Evolutionary conservation across 2,797 vertebrate genomes (phyloP), one percentile per base, ranked within the genome.

Genomic region (Linurgus olivaceus): DNA sequence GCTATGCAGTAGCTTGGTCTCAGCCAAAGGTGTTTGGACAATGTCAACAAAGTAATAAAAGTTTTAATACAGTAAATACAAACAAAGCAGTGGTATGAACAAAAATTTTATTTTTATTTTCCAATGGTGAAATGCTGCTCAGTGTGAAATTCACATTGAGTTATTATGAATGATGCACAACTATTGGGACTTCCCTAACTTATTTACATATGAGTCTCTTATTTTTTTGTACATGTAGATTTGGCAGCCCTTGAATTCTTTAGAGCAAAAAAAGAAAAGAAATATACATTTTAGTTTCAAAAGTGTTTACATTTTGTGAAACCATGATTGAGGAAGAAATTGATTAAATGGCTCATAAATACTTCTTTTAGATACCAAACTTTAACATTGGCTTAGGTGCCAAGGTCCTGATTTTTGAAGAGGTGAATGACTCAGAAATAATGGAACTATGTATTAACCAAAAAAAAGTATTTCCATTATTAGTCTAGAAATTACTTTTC

Each of bases 41-140:
- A 79, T 29, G 37, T 62, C 55, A 82, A 59, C 44, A 66, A 71
- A 63, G 15, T 84, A 68, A 81, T 80, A 87, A n/a, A 87, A 88
- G n/a, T 51, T 95, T 95, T 84, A 90, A 89, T 94, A 71, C 47
- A 98, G 82, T 95, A 97, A 97, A 97, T 96, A 96, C 88, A 97
- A 96, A 88, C 95, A 95, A 86, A 85, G 83, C 95, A 96, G 62
- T 96, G 86, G 90, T 97, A 97, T 91, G 94, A 97, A 97, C 88
- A 97, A 97, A 97, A 94, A 84, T 68, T 97, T 97, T 97, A 98
- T 97, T 98, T 96, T 93, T 95, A 82, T 98, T 95, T 97, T 96
- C 80, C 95, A 94, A 83, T 96, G 97, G 92, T 98, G 96, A 96
- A 96, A 97, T 96, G 95, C 95, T 94, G 63, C 91, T 97, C 86